Evolutionary conservation across 2,797 vertebrate species (phyloP), one percentile per base, ranked within the genome.

Genomic region (Cynopterus sphinx): DNA sequence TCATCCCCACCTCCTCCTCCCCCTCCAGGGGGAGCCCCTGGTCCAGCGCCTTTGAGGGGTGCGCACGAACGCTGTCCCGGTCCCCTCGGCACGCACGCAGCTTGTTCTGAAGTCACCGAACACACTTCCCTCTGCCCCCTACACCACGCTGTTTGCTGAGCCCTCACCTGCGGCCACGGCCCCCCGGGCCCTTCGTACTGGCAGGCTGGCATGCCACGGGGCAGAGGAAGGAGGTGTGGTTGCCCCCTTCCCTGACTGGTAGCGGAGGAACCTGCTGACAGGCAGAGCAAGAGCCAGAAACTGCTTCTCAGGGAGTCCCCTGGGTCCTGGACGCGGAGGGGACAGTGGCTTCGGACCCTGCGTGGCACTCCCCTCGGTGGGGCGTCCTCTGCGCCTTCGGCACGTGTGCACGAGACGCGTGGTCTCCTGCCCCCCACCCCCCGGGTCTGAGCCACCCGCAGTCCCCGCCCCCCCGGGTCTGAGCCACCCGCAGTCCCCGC

Each of bases 351-450:
- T 6, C 39, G 22, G 41, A 33, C 51, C 9, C n/a, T 6, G 17
- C 1, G 22, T 8, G 43, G 0, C 31, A 4, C 73, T 19, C 22
- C 3, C 2, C 3, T 0, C 1, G 8, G 31, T 9, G 43, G 46
- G 5, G 19, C 13, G 1, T 0, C 41, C 41, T 16, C 4, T 8
- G 12, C 36, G 0, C 6, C 19, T 5, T 46, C 16, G 8, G 71
- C 17, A 5, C 2, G 6, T 9, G 43, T n/a, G 51, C 15, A 3
- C 1, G 8, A 5, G n/a, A n/a, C n/a, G n/a, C n/a, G n/a, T n/a
- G n/a, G n/a, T n/a, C n/a, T n/a, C n/a, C n/a, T n/a, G n/a, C n/a
- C n/a, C n/a, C n/a, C n/a, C n/a, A n/a, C n/a, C n/a, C n/a, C n/a
- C n/a, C n/a, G n/a, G n/a, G n/a, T n/a, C n/a, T n/a, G n/a, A n/a